phyloP scores from a whole-genome alignment of 2,113 vertebrate species.

The Crotalus helleri region DNA sequence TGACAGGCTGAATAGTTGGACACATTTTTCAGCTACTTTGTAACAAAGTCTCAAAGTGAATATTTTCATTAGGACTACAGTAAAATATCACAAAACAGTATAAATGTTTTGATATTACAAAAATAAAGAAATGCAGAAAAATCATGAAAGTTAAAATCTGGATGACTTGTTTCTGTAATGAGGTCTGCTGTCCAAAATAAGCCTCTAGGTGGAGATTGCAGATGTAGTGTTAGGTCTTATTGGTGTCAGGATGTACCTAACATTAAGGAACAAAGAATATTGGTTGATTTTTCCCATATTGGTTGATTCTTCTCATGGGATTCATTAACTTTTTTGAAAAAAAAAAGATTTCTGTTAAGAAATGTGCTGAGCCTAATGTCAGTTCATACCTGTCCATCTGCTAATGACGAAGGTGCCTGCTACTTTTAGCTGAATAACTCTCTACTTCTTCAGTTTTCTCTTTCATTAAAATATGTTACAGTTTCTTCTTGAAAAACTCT shows the following conservation, averaged over 20 bases:
- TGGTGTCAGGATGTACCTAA: neutral
- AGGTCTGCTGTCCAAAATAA: neutral
- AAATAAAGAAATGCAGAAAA: neutral
- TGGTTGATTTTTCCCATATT: neutral
- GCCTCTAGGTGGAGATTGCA: neutral
- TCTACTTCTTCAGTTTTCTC: neutral
- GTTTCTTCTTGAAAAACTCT: neutral
- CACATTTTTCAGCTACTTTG: neutral
- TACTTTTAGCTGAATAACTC: neutral
- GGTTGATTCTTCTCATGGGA: neutral
- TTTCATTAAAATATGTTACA: neutral
- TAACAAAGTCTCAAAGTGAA: neutral
- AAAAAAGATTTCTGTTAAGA: neutral
- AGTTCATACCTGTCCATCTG: neutral
- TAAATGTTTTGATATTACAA: neutral
- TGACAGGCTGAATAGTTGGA: neutral
- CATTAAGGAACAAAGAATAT: neutral
- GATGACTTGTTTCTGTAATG: neutral
- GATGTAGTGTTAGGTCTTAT: neutral
- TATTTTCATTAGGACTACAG: neutral
- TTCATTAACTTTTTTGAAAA: neutral
- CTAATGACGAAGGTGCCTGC: neutral
- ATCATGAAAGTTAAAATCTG: neutral
- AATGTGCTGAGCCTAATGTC: neutral
- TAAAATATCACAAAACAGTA: neutral